phyloP scores from a whole-genome alignment of 37 sponge, comb jelly and placozoan genomes.

The Spongilla lacustris region DNA sequence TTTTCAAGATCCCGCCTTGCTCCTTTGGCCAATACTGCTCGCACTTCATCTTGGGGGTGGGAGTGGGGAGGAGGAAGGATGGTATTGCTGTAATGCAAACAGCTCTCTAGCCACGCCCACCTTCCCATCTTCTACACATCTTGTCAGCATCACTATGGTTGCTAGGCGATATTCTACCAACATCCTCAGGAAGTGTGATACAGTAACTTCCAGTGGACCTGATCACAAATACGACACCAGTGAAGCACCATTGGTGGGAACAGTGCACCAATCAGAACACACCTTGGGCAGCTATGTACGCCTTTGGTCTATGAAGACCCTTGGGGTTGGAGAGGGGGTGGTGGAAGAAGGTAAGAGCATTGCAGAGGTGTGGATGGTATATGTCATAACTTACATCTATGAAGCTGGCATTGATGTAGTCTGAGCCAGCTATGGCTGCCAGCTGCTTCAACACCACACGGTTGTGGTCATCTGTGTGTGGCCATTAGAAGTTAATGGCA shows the following conservation, averaged over 20 bases:
- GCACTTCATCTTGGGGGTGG: not conserved
- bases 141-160: constrained; percentile 8
- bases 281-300: not conserved
- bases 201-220: not conserved
- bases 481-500: not conserved
- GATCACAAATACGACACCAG: not conserved
- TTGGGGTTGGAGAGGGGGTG: not conserved
- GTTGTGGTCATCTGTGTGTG: not conserved
- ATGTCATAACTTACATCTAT: not conserved
- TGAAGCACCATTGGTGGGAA: not conserved
- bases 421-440: not conserved
- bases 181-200: not conserved
- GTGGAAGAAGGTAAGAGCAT: not conserved
- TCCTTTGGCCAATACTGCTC: constrained; percentile 35
- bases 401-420: constrained; percentile 15
- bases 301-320: not conserved
- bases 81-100: not conserved
- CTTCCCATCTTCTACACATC: not conserved
- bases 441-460: not conserved
- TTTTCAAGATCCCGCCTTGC: not conserved
- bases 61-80: not conserved
- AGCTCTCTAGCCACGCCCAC: not conserved
- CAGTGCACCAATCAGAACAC: not conserved
- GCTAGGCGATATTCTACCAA: not conserved
- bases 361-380: not conserved